A percentile compares a stretch with the other conserved stretches of the same genome.
Evolutionary conservation across 2,888 invertebrate genomes (phyloP).

Genomic region (Harpalus rubripes): DNA sequence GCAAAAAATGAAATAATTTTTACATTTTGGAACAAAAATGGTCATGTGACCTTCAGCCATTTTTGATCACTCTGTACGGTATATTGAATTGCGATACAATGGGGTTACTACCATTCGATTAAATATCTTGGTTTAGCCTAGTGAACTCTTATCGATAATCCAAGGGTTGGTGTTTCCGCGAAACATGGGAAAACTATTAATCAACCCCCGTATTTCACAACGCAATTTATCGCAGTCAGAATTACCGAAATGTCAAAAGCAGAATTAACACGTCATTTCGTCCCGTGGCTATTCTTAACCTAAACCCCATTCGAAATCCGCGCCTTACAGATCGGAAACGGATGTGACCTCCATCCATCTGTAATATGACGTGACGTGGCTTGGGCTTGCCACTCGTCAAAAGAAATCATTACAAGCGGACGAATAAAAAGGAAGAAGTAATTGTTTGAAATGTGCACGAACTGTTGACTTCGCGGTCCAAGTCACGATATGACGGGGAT

Average conservation of each 20-base stretch:
- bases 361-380: conserved; percentile 29
- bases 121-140: conserved; percentile 1
- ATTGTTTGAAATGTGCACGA: conserved; percentile 53
- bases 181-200: conserved; percentile 37
- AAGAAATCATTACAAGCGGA: conserved; percentile 57
- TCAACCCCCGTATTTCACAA: conserved; percentile 26
- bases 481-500: conserved; percentile 21
- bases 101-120: not conserved
- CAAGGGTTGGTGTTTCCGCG: not conserved
- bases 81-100: not conserved
- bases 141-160: not conserved
- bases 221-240: conserved; percentile 41
- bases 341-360: conserved; percentile 63
- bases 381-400: conserved; percentile 45
- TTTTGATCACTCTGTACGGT: too few relatives aligned
- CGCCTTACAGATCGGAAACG: not conserved
- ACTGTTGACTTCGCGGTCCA: conserved; percentile 16
- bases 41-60: too few relatives aligned
- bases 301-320: conserved; percentile 15
- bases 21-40: too few relatives aligned
- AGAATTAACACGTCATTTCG: conserved; percentile 50
- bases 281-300: conserved; percentile 24
- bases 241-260: conserved; percentile 47
- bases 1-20: too few relatives aligned
- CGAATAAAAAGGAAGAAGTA: conserved; percentile 44